Conservation (phyloP, 2,113 vertebrate species). For the Hypocryptadius cinnamomeus region DNA sequence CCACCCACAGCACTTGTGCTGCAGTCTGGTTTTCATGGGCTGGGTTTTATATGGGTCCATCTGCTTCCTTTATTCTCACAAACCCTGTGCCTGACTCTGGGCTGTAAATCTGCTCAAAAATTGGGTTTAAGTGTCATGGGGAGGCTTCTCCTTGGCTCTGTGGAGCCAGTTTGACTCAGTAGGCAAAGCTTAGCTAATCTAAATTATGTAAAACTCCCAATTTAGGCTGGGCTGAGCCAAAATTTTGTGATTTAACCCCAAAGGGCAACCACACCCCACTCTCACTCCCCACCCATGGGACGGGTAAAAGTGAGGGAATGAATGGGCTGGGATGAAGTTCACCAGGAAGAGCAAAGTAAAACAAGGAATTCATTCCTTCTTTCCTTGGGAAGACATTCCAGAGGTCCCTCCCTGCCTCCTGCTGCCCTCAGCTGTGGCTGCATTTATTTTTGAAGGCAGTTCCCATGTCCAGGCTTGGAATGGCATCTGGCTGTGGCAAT, state of each 20-base stretch:
- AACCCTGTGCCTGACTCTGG: not conserved
- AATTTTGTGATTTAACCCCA: not conserved
- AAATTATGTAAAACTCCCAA: not conserved
- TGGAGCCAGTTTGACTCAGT: not conserved
- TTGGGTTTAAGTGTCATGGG: not conserved
- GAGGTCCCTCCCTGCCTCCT: not conserved
- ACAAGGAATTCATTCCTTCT: not conserved
- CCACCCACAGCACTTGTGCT: slow-evolving; percentile 1
- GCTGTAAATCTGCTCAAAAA: not conserved
- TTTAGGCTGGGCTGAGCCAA: not conserved
- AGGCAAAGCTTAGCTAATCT: not conserved
- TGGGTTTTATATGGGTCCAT: not conserved
- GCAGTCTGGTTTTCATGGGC: not conserved
- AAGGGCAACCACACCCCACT: not conserved
- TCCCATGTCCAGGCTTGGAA: not conserved
- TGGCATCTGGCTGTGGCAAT: not conserved
- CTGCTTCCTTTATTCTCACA: slow-evolving; percentile 1
- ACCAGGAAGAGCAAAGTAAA: not conserved
- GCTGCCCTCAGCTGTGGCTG: not conserved
- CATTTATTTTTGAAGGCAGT: not conserved
- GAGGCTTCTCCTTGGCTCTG: not conserved
- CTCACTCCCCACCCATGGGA: not conserved
- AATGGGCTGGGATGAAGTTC: not conserved
- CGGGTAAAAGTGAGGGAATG: not conserved
- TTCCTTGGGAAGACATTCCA: not conserved